These are phyloP conservation scores for Alloscopus bannaensis DNA, from an alignment of 2,888 invertebrate species.

Conservation along the genomic window DNA sequence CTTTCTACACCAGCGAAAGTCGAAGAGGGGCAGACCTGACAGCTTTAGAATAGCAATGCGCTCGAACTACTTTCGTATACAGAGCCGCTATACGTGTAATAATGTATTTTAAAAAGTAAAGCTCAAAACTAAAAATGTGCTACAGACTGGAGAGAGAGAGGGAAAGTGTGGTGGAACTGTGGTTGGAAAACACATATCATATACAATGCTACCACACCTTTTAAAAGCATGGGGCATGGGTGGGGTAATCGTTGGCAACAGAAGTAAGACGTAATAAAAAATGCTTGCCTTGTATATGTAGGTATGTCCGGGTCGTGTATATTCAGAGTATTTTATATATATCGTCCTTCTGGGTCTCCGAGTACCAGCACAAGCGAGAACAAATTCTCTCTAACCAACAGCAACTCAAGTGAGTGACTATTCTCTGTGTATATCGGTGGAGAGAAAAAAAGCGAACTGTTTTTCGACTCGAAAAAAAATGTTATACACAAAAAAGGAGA, in stretches of 20 bases:
- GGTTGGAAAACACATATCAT: constrained; percentile 26
- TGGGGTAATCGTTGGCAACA: constrained; percentile 66
- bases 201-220: constrained; percentile 56
- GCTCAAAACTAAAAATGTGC: too few species aligned
- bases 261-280: constrained; percentile 66
- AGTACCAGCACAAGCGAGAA: constrained; percentile 5
- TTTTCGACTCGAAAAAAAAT: constrained; percentile 50
- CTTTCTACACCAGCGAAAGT: constrained; percentile 20
- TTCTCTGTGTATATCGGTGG: too few species aligned
- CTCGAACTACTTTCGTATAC: constrained; percentile 3
- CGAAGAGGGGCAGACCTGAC: constrained; percentile 24
- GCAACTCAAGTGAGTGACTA: constrained; percentile 39
- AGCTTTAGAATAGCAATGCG: constrained; percentile 19
- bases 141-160: constrained; percentile 11
- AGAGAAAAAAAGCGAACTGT: constrained; percentile 53
- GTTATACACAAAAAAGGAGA: constrained; percentile 32
- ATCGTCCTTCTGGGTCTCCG: constrained; percentile 7
- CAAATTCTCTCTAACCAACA: background rate
- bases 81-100: constrained; percentile 2
- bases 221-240: constrained; percentile 59
- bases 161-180: constrained; percentile 9
- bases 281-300: constrained; percentile 48
- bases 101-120: constrained; percentile 43
- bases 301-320: constrained; percentile 48
- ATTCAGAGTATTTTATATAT: constrained; percentile 29